Evolutionary conservation across 2,797 vertebrate species (phyloP).

Genomic region (Borostomias antarcticus): DNA sequence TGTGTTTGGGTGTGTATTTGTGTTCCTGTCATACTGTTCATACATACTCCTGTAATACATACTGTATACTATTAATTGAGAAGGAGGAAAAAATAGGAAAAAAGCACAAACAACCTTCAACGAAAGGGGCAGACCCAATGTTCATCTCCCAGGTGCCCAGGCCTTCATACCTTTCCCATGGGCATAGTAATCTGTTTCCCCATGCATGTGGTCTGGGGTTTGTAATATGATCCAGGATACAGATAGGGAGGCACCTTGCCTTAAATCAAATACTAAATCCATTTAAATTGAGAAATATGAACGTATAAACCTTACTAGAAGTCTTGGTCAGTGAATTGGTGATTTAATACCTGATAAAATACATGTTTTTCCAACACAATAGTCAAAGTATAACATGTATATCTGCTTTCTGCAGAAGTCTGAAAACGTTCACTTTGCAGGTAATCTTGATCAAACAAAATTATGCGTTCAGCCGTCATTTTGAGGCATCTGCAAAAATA

Average conservation of each 20-base stretch:
- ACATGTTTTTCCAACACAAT: no score
- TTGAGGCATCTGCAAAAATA: no score
- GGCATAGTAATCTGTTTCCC: not conserved
- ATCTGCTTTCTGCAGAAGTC: no score
- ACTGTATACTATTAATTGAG: not conserved
- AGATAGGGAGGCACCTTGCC: conserved; percentile 10
- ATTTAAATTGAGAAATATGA: not conserved
- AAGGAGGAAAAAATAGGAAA: conserved; percentile 5
- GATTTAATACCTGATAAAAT: no score
- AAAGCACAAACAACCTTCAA: conserved; percentile 50
- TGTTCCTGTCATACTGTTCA: no score
- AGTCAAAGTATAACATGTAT: no score
- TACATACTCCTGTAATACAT: no score
- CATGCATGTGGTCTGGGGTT: conserved; percentile 6
- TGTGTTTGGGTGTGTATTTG: conserved; percentile 6
- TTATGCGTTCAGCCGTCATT: no score
- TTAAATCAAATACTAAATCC: not conserved
- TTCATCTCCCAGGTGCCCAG: conserved; percentile 7
- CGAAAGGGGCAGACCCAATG: conserved; percentile 34
- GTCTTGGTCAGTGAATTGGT: no score
- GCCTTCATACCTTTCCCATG: not conserved
- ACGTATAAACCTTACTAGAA: not conserved
- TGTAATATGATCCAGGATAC: conserved; percentile 16
- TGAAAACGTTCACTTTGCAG: no score
- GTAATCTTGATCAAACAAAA: no score